Evolutionary conservation across 2,113 vertebrate species (phyloP), one percentile per base, ranked within the genome.

Genomic region (Leptobrachium leishanense): DNA sequence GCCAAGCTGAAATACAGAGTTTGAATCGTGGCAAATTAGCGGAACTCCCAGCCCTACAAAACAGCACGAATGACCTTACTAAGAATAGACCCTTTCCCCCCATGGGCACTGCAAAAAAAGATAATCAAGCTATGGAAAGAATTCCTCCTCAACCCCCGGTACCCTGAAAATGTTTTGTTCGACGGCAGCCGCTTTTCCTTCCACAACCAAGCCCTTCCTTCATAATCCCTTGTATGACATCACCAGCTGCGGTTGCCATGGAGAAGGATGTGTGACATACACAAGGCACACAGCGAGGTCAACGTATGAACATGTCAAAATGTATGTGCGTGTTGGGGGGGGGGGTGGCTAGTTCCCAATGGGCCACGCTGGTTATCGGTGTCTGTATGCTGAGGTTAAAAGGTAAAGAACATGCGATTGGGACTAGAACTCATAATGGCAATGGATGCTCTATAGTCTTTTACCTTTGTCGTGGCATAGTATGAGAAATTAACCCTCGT

Each of bases 121-220:
- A 81, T 81, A 81, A 81, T 81, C 71, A 81, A 74, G 78, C 71
- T 74, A 63, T 74, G 78, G 78, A 81, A 81, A 81, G 64, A 81
- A 81, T 81, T 68, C 65, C 42, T 81, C 43, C 72, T 62, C 46
- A 72, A 74, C 64, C 78, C 78, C 78, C 78, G 78, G 78, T 81
- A 81, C 78, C 78, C 78, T 81, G 78, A 70, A 81, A 81, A 81
- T 81, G 78, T 81, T 81, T 81, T 81, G 78, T 81, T 81, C 78
- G 73, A 74, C 43, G 55, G 65, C 64, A 81, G 78, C 71, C 73
- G 78, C 78, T 74, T 81, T 81, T 81, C 78, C 78, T 81, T 81
- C 78, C 78, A 81, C 72, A 81, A 81, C 78, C 78, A 81, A 81
- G 73, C 78, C 78, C 78, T 81, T 81, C 78, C 78, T 81, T 74